phyloP scores from a whole-genome alignment of 2,113 vertebrate genomes.

The Pterophyllum scalare region DNA sequence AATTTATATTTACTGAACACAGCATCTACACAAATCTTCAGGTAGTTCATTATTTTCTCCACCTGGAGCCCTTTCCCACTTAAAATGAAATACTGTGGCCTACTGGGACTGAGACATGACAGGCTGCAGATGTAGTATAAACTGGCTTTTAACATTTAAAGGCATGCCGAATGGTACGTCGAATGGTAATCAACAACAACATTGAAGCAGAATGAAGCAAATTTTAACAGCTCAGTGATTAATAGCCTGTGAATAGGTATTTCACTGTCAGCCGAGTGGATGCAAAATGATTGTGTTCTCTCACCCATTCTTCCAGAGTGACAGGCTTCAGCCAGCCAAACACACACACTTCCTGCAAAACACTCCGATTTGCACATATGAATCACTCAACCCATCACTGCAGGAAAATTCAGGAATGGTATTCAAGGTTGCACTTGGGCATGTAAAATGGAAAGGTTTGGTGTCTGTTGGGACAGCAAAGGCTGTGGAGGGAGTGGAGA shows the following conservation, averaged over 20 bases:
- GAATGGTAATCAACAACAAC: slow-evolving; percentile 11
- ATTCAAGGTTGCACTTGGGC: slow-evolving; percentile 79
- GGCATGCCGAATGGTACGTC: background rate
- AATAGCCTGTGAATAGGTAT: slow-evolving; percentile 31
- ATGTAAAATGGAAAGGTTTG: slow-evolving; percentile 85
- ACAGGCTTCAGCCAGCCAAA: slow-evolving; percentile 52
- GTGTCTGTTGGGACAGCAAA: slow-evolving; percentile 78
- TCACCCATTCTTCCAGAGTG: slow-evolving; percentile 40
- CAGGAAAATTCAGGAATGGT: slow-evolving; percentile 60
- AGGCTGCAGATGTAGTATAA: slow-evolving; percentile 7
- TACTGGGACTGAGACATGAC: background rate
- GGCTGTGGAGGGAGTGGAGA: slow-evolving; percentile 53
- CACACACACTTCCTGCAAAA: slow-evolving; percentile 61
- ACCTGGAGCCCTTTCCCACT: background rate
- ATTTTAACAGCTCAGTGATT: slow-evolving; percentile 54
- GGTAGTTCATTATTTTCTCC: background rate
- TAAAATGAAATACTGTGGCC: background rate
- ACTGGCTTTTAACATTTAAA: background rate
- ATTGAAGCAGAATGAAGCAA: slow-evolving; percentile 34
- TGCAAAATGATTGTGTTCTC: slow-evolving; percentile 37
- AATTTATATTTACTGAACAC: background rate
- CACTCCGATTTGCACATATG: slow-evolving; percentile 32
- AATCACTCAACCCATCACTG: slow-evolving; percentile 60
- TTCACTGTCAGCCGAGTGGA: slow-evolving; percentile 49
- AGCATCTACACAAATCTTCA: background rate